These are phyloP conservation scores for Callorhinus ursinus DNA, from an alignment of 2,113 vertebrate genomes.

Conservation along the genomic window DNA sequence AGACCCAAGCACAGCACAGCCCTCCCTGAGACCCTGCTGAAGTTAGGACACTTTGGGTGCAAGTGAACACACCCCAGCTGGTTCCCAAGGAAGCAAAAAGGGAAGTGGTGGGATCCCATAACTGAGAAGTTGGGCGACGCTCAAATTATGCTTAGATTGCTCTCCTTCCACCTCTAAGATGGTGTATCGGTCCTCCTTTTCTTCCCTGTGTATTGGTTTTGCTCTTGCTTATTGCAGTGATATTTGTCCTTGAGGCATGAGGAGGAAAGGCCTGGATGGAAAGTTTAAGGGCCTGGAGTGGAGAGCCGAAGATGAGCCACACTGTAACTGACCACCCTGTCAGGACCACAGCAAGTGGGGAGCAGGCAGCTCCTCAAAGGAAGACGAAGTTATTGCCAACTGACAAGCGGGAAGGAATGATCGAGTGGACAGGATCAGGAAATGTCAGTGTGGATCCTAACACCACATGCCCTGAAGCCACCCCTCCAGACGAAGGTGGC, in stretches of 20 bases:
- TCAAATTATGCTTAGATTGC: too few species aligned
- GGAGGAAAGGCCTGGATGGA: background rate
- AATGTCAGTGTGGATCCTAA: background rate
- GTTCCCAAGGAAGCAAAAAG: background rate
- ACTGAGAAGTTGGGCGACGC: background rate
- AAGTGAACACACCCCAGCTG: background rate
- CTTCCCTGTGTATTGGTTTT: background rate
- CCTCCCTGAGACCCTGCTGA: background rate
- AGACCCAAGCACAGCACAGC: background rate
- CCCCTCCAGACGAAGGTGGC: fast-evolving
- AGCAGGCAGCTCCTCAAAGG: background rate
- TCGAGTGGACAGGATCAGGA: background rate
- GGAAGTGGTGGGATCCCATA: background rate
- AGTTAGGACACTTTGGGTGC: background rate
- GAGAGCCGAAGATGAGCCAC: background rate
- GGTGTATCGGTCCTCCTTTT: background rate
- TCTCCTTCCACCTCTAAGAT: background rate
- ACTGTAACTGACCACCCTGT: background rate
- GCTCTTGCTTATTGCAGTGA: background rate
- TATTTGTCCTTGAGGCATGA: background rate
- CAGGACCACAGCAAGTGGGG: background rate
- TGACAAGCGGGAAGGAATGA: background rate
- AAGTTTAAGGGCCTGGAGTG: too few species aligned
- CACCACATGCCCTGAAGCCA: too few species aligned
- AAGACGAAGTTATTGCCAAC: background rate